Base-by-base conservation (phyloP, 1,140 invertebrate species). In the Nylanderia fulva region DNA sequence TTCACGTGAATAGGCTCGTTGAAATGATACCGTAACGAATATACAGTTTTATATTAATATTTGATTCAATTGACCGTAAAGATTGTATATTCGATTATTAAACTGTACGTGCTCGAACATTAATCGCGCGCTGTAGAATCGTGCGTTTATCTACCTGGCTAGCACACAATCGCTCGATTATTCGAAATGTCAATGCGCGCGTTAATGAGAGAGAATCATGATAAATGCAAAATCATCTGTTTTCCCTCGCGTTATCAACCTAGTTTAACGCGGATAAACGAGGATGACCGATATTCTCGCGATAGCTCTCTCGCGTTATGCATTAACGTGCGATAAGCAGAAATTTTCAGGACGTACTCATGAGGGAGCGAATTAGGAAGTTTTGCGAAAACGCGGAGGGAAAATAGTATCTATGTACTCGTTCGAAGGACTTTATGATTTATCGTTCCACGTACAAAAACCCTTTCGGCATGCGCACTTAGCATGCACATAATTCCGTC, bases 401-500 rank as follows among this genome's bases (percentile, higher is more conserved):
- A 71, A 58, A 42, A 42, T 58, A 42, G 11, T n/a, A n/a, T 82
- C 18, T 58, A 21, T 36, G 27, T 58, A 45, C 36, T 24, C 8
- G 27, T 18, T 56, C 15, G 77, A 72, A 71, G 52, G n/a, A 60
- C 77, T 18, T n/a, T 42, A 82, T 82, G 66, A 82, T 82, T 82
- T 82, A 82, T 82, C 52, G 36, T 39, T 60, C 33, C 11, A 21
- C 45, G 61, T 0, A 61, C 36, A 72, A 82, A 82, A 82, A 82
- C 36, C 27, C 52, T 58, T 71, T 72, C 52, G 66, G 36, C 45
- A 56, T 56, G 64, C 52, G 52, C 77, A 33, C 60, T 82, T 72
- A 58, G 13, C 77, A 82, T 82, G 77, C 77, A 58, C 66, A 82
- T 82, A 71, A 82, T 82, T 82, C 66, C 85, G 85, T 84, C 61